Percentiles rank a stretch among this genome's conserved stretches.
Conservation (phyloP, 1,140 invertebrate species). For the Hestina assimilis region DNA sequence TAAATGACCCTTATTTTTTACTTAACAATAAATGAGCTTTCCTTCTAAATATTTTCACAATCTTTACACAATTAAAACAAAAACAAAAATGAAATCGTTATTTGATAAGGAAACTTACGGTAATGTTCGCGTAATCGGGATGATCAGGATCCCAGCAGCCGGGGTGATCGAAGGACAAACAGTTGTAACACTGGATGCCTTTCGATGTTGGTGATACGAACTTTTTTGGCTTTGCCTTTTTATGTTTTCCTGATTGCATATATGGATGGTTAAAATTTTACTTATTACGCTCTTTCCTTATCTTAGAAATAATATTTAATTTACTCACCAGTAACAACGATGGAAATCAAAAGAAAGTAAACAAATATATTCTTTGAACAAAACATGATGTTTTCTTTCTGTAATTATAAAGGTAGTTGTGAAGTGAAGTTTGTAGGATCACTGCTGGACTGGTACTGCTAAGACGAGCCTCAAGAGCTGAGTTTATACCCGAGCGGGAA, state of each 20-base stretch:
- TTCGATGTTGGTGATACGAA: constrained; percentile 56
- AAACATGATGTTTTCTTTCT: constrained; percentile 28
- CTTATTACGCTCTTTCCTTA: background rate
- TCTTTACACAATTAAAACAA: too few species aligned
- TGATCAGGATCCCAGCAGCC: constrained; percentile 73
- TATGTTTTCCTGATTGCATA: constrained; percentile 50
- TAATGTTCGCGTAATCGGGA: constrained; percentile 63
- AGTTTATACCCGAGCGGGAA: constrained; percentile 45
- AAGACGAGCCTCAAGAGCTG: constrained; percentile 20
- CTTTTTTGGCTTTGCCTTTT: constrained; percentile 62
- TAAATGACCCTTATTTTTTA: too few species aligned
- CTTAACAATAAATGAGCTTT: too few species aligned
- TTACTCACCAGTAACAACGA: constrained; percentile 42
- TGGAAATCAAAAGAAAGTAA: constrained; percentile 42
- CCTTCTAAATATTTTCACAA: too few species aligned
- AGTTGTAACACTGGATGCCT: constrained; percentile 72
- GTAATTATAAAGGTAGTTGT: too few species aligned
- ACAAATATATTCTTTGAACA: constrained; percentile 39
- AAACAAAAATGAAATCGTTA: background rate
- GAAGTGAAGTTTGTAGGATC: constrained; percentile 12
- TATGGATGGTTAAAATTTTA: too few species aligned
- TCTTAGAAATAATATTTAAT: background rate
- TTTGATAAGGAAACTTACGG: constrained; percentile 37
- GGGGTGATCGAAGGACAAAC: constrained; percentile 66
- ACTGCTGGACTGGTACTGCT: constrained; percentile 20